phyloP scores from a whole-genome alignment of 2,113 vertebrate genomes.

The Dicrurus megarhynchus region DNA sequence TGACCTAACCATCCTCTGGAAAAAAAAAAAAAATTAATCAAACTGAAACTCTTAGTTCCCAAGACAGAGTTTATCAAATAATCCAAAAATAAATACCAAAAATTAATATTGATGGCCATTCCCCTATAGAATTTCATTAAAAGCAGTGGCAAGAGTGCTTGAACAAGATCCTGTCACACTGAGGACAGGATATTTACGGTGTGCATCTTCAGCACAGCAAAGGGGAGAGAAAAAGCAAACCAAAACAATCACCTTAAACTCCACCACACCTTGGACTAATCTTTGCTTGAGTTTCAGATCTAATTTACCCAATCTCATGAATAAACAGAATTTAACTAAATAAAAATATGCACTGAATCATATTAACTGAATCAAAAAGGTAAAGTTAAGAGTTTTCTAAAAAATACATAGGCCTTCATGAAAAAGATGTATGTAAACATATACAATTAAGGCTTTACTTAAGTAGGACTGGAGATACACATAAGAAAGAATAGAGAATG shows the following conservation, averaged over 20 bases:
- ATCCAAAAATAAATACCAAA: background rate
- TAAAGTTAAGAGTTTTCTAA: background rate
- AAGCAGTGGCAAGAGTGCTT: background rate
- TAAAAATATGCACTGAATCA: background rate
- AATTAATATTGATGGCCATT: background rate
- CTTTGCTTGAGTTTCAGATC: background rate
- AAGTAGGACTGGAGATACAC: background rate
- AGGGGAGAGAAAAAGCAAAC: background rate
- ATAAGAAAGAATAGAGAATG: background rate
- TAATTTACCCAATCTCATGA: background rate
- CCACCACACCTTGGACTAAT: background rate
- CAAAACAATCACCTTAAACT: background rate
- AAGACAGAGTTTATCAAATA: background rate
- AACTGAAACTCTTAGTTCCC: background rate
- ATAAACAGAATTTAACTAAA: background rate
- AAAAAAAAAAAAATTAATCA: background rate
- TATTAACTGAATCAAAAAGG: background rate
- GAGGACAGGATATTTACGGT: background rate
- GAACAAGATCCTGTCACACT: background rate
- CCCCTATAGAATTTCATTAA: background rate
- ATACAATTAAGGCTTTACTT: background rate
- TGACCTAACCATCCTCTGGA: background rate
- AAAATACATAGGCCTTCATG: background rate
- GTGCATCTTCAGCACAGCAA: background rate
- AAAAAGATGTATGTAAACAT: background rate